Evolutionary conservation across 2,888 invertebrate species (phyloP), one percentile per base, ranked within the genome.

Genomic region (Venusia cambrica): DNA sequence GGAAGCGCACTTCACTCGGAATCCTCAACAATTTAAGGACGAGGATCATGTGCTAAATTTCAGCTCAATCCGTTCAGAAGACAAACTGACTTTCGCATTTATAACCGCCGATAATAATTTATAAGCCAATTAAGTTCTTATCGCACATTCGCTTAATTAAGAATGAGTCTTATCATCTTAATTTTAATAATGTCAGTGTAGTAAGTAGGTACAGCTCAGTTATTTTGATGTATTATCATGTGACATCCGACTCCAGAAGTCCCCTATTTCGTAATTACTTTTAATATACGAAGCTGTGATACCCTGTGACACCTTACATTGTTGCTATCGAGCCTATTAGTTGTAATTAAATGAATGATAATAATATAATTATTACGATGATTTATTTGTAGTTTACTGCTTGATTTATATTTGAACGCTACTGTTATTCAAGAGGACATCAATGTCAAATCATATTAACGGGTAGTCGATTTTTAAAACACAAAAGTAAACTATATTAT

Each of bases 291-390:
- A 24, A 34, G 18, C 11, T n/a, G 41, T 22, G 68, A 69, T 66
- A 67, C 48, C 63, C 62, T 54, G 28, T 45, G 45, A 54, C 54
- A 47, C 38, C 11, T 28, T 39, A 83, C 83, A 69, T 48, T 69
- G 84, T 83, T 47, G 54, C 69, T 66, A 78, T 78, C 77, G 43
- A 25, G 7, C 40, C 56, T 68, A 83, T 84, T 84, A 81, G 77
- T 57, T 63, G 71, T 81, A 83, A 83, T 84, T 83, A 81, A 63
- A 59, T 48, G 39, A 24, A 21, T 45, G 73, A 79, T 80, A 80
- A 66, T n/a, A n/a, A n/a, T 58, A 59, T 76, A 79, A 77, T 79
- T 77, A 72, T 53, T 40, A 45, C 37, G 72, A 74, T 75, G 72
- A 64, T 54, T 45, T 19, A 31, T 14, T 25, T 17, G 55, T 40